These are phyloP conservation scores for Tipula confusa DNA, from an alignment of 2,888 invertebrate species.

Conservation along the genomic window DNA sequence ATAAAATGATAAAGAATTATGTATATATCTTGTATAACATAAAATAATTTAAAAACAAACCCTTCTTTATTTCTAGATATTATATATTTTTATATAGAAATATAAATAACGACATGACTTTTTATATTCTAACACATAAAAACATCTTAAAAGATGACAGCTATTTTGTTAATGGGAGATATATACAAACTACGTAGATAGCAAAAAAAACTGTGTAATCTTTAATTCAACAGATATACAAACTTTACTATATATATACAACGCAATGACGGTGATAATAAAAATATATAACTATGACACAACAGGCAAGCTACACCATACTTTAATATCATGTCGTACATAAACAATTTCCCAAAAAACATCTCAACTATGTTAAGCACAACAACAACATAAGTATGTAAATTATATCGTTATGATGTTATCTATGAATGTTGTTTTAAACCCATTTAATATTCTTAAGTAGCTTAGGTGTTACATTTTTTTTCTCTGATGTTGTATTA, in stretches of 20 bases:
- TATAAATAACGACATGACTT: not conserved
- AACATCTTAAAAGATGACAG: not conserved
- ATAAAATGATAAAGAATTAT: too few species aligned
- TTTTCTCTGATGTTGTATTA: not conserved
- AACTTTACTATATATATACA: not conserved
- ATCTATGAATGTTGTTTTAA: constrained; percentile 15
- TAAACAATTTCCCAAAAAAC: not conserved
- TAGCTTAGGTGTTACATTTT: not conserved
- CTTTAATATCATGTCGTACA: not conserved
- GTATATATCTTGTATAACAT: not conserved
- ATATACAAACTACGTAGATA: not conserved
- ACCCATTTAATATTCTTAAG: constrained; percentile 9
- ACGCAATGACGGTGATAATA: not conserved
- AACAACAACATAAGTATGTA: not conserved
- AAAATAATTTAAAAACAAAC: not conserved
- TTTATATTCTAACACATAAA: not conserved
- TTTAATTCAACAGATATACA: not conserved
- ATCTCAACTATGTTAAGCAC: not conserved
- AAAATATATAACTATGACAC: not conserved
- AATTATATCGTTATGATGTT: constrained; percentile 1
- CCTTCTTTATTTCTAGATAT: not conserved
- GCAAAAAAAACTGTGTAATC: not conserved
- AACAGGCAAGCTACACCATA: not conserved
- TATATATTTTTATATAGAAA: too few species aligned
- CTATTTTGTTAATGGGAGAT: not conserved